phyloP scores from a whole-genome alignment of 2,113 vertebrate species.

The Rhinoderma darwinii region DNA sequence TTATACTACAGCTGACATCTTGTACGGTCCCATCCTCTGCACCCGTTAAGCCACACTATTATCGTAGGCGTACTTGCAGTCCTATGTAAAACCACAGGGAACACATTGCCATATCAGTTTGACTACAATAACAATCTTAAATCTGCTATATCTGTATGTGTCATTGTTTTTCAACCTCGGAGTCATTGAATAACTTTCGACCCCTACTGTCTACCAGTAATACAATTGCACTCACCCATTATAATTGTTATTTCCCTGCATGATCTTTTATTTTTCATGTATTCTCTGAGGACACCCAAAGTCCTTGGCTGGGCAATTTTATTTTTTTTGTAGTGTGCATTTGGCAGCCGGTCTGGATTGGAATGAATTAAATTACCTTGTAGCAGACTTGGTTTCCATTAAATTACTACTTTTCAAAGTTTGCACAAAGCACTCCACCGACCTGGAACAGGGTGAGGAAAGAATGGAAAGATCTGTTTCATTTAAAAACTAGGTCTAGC shows the following conservation, averaged over 20 bases:
- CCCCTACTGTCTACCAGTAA: slow-evolving; percentile 59
- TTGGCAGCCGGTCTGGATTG: slow-evolving; percentile 71
- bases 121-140: neutral
- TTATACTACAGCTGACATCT: too few relatives aligned
- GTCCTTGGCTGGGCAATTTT: slow-evolving; percentile 71
- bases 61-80: too few relatives aligned
- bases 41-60: too few relatives aligned
- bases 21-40: too few relatives aligned
- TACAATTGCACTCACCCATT: slow-evolving; percentile 60
- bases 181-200: neutral
- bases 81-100: too few relatives aligned
- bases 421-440: slow-evolving; percentile 72
- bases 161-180: neutral
- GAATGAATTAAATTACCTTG: slow-evolving; percentile 81
- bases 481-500: neutral
- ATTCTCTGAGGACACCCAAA: slow-evolving; percentile 76
- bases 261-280: slow-evolving; percentile 64
- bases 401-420: slow-evolving; percentile 77
- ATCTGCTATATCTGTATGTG: neutral
- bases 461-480: slow-evolving; percentile 41
- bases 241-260: slow-evolving; percentile 67
- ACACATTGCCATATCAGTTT: too few relatives aligned
- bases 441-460: slow-evolving; percentile 64
- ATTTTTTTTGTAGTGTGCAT: slow-evolving; percentile 29
- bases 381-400: slow-evolving; percentile 75